Evolutionary conservation across 2,888 invertebrate species (phyloP), one percentile per base, ranked within the genome.

Genomic region (Merodon equestris): DNA sequence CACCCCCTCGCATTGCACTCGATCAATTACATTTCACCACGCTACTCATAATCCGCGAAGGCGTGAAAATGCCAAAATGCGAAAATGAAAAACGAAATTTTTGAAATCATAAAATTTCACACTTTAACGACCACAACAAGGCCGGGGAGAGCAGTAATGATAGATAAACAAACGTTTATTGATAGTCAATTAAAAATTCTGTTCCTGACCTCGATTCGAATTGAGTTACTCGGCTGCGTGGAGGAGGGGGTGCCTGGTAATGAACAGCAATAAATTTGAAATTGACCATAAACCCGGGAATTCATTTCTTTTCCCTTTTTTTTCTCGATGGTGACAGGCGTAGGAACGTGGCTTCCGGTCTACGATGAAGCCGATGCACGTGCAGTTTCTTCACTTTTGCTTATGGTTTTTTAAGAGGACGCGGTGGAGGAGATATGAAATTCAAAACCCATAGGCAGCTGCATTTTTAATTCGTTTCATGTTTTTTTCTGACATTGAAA

Each of bases 321-420:
- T n/a, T n/a, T n/a, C n/a, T n/a, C n/a, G 36, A 71, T 68, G 57
- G 51, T 68, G 74, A 75, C 74, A 68, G 45, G 63, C 74, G 68
- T 45, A 72, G 63, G 73, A 73, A 77, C 73, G 77, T 77, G 76
- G 76, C 72, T 77, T 77, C 77, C 77, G 73, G 77, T 77, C 48
- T 63, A 57, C 36, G 18, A 27, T 42, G n/a, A 34, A 27, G 14
- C 45, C 14, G 58, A 48, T 73, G 63, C 77, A 77, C 77, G 77
- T 77, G 77, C 73, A 68, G 63, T 61, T 72, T 57, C 27, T 27
- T 7, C 7, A 7, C 27, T 27, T 27, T 7, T 2, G 27, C 7
- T 27, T 27, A 27, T 27, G 2, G 2, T 27, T 27, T 27, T 27
- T 27, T 27, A 27, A 27, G 27, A 27, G 27, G 27, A 27, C 3